Conservation (phyloP, 2,797 vertebrate species). For the Moxostoma hubbsi region DNA sequence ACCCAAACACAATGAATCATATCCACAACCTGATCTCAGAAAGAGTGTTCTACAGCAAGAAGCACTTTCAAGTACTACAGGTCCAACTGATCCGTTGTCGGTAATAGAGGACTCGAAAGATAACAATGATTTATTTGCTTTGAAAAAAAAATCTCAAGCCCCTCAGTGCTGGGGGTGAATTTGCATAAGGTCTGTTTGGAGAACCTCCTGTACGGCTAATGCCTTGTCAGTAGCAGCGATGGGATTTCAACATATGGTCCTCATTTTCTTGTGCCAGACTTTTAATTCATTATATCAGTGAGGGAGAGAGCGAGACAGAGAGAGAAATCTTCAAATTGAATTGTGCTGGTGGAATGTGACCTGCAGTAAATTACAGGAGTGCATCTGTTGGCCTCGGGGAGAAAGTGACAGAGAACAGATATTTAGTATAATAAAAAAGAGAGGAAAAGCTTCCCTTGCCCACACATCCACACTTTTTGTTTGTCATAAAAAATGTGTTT, state of each 20-base stretch:
- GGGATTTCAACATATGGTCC: slow-evolving; percentile 72
- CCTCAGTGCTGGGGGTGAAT: slow-evolving; percentile 55
- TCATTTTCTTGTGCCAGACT: slow-evolving; percentile 69
- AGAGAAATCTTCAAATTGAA: slow-evolving; percentile 66
- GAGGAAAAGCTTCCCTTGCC: slow-evolving; percentile 46
- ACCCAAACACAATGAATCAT: slow-evolving; percentile 66
- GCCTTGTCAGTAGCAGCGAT: slow-evolving; percentile 67
- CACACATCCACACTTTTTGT: slow-evolving; percentile 23
- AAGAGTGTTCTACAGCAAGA: slow-evolving; percentile 41
- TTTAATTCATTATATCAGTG: slow-evolving; percentile 69
- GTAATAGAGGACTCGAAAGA: slow-evolving; percentile 39
- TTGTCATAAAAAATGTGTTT: slow-evolving; percentile 13
- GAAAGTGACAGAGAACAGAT: slow-evolving; percentile 55
- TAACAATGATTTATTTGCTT: slow-evolving; percentile 59
- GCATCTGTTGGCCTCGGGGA: slow-evolving; percentile 58
- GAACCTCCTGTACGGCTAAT: slow-evolving; percentile 64
- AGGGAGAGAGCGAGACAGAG: slow-evolving; percentile 45
- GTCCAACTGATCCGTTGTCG: slow-evolving; percentile 47
- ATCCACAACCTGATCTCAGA: slow-evolving; percentile 57
- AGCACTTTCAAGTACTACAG: slow-evolving; percentile 31
- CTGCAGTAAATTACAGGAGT: slow-evolving; percentile 61
- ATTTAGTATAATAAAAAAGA: slow-evolving; percentile 54
- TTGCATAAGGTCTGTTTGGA: slow-evolving; percentile 69
- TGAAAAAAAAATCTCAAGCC: slow-evolving; percentile 50
- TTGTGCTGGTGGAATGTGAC: slow-evolving; percentile 69